A percentile compares a stretch with the other conserved stretches of the same genome.
Evolutionary conservation across 2,797 vertebrate genomes (phyloP).

Genomic region (Anolis apletophallus): DNA sequence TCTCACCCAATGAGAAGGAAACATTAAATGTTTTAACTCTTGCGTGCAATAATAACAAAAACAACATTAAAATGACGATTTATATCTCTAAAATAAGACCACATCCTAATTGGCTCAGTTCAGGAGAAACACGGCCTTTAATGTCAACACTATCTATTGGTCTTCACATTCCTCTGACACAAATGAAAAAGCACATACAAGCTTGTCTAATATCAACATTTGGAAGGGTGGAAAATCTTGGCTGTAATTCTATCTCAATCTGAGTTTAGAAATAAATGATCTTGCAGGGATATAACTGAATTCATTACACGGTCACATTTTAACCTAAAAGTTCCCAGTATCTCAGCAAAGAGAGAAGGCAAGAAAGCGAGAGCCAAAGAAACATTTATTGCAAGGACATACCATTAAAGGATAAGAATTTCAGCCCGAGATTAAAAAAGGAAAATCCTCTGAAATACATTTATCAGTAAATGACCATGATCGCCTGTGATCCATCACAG

Average conservation of each 20-base stretch:
- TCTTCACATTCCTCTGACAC: neutral
- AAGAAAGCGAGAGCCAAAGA: constrained; percentile 51
- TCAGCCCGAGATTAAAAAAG: constrained; percentile 69
- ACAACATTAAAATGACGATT: too few relatives aligned
- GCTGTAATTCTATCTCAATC: neutral
- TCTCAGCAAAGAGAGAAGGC: constrained; percentile 45
- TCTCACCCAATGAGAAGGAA: too few relatives aligned
- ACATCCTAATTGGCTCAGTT: neutral
- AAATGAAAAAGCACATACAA: neutral
- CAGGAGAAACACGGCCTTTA: neutral
- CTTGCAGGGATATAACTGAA: neutral
- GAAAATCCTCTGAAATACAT: constrained; percentile 78
- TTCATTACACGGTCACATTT: constrained; percentile 23
- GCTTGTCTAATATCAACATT: neutral
- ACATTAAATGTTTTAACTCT: too few relatives aligned
- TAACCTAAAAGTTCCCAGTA: constrained; percentile 49
- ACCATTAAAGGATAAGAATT: constrained; percentile 73
- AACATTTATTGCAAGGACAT: constrained; percentile 67
- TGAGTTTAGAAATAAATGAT: constrained; percentile 3
- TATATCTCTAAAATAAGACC: too few relatives aligned
- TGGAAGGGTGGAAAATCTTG: neutral
- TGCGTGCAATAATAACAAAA: too few relatives aligned
- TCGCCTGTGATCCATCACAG: constrained; percentile 73
- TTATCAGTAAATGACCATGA: constrained; percentile 80
- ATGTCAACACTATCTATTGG: neutral